A percentile compares a stretch with the other conserved stretches of the same genome.
These are phyloP conservation scores for Sesamia nonagrioides DNA, from an alignment of 1,140 invertebrate genomes.

Conservation along the genomic window DNA sequence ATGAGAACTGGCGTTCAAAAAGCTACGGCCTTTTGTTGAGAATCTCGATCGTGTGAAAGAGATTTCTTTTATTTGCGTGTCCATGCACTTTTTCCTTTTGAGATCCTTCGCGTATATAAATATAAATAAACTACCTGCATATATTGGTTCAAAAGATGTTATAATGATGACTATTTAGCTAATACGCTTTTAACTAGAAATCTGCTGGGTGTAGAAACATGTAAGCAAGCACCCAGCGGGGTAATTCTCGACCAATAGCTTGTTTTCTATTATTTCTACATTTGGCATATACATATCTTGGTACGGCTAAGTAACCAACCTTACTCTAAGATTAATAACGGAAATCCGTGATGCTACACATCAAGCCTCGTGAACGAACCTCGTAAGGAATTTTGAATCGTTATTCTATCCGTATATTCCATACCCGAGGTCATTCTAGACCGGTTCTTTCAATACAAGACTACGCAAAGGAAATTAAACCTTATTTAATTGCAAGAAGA, in stretches of 20 bases:
- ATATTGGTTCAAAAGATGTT: not conserved
- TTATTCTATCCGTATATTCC: conserved; percentile 44
- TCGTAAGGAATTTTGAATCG: conserved; percentile 43
- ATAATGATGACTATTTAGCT: not conserved
- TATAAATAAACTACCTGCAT: conserved; percentile 18
- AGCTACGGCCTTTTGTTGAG: conserved; percentile 29
- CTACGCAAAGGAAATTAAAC: conserved; percentile 1
- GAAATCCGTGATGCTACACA: conserved; percentile 26
- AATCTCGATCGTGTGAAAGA: conserved; percentile 21
- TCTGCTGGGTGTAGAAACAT: too few relatives aligned
- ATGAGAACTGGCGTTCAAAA: conserved; percentile 32
- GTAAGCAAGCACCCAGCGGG: too few relatives aligned
- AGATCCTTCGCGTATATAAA: not conserved
- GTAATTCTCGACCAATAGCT: too few relatives aligned
- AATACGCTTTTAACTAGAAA: too few relatives aligned
- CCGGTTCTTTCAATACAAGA: conserved; percentile 31
- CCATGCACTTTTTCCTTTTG: conserved; percentile 6
- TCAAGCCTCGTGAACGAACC: conserved; percentile 37
- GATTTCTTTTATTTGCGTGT: conserved; percentile 27
- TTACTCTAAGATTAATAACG: conserved; percentile 10
- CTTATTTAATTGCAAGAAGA: conserved; percentile 17
- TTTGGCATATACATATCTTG: not conserved
- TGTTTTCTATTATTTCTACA: not conserved
- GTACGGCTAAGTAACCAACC: not conserved
- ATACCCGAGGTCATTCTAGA: conserved; percentile 46